Percentiles rank a stretch among this genome's conserved stretches.
These are phyloP conservation scores for Lymantria monacha DNA, from an alignment of 2,888 invertebrate species.

Conservation along the genomic window DNA sequence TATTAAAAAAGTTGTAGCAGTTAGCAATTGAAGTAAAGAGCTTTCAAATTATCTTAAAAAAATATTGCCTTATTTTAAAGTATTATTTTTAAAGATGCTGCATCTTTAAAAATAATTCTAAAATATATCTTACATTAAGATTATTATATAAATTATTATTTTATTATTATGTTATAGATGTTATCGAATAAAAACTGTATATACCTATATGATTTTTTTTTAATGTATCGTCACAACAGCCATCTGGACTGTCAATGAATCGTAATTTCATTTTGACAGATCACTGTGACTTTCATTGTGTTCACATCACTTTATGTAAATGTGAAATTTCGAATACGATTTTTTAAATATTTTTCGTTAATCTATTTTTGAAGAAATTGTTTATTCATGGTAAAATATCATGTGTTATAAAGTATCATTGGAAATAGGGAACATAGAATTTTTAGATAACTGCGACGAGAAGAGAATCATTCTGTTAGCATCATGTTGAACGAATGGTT, in stretches of 20 bases:
- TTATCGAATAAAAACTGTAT: too few species aligned
- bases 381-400: constrained; percentile 78
- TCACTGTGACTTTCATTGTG: constrained; percentile 49
- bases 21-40: too few species aligned
- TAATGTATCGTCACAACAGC: constrained; percentile 16
- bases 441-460: constrained; percentile 56
- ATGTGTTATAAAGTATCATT: constrained; percentile 70
- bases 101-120: too few species aligned
- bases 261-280: constrained; percentile 33
- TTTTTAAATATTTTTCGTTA: constrained; percentile 76
- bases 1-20: too few species aligned
- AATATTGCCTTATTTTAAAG: too few species aligned
- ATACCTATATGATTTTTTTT: constrained; percentile 9
- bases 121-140: too few species aligned
- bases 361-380: constrained; percentile 79
- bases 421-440: constrained; percentile 46
- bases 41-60: too few species aligned
- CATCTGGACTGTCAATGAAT: constrained; percentile 37
- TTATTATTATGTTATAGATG: too few species aligned
- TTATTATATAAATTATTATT: too few species aligned
- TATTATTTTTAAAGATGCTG: too few species aligned
- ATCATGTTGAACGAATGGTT: constrained; percentile 80
- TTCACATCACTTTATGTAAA: constrained; percentile 60
- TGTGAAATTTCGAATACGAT: constrained; percentile 72
- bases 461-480: constrained; percentile 52